A percentile compares a stretch with the other conserved stretches of the same genome.
Evolutionary conservation across 2,797 vertebrate species (phyloP).

Genomic region (Propithecus deckenii): DNA sequence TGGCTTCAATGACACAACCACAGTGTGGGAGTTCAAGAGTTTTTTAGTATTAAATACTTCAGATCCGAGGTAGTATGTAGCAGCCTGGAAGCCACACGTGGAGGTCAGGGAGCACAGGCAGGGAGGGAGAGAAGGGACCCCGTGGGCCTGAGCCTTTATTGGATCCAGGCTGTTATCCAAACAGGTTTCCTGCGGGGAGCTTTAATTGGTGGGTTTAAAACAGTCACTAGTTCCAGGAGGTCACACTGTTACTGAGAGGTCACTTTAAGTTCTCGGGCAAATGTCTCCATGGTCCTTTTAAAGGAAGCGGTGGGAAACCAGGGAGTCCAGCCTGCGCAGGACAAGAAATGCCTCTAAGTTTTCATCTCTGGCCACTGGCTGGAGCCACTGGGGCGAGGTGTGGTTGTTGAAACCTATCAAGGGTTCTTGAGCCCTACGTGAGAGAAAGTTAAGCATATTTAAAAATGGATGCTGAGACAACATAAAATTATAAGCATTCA

Average conservation of each 20-base stretch:
- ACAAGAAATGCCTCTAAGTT: not conserved
- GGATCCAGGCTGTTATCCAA: not conserved
- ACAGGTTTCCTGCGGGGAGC: not conserved
- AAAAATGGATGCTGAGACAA: not conserved
- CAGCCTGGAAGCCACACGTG: not conserved
- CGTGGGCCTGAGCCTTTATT: rapidly evolving
- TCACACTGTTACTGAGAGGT: not conserved
- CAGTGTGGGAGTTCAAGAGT: not conserved
- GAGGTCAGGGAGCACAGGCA: not conserved
- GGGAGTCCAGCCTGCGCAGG: not conserved
- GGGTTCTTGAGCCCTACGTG: not conserved
- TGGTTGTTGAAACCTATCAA: not conserved
- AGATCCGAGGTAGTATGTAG: not conserved
- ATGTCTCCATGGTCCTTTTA: not conserved
- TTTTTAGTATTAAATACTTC: not conserved
- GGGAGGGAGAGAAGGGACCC: not conserved
- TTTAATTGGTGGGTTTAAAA: not conserved
- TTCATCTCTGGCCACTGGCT: not conserved
- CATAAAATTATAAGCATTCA: not conserved
- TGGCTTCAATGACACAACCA: not conserved
- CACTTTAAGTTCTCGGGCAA: not conserved
- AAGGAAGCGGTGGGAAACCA: not conserved
- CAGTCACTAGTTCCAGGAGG: not conserved
- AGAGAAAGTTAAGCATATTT: not conserved
- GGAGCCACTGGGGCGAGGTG: not conserved